Evolutionary conservation across 2,113 vertebrate species (phyloP), one percentile per base, ranked within the genome.

Genomic region (Labeo rohita): DNA sequence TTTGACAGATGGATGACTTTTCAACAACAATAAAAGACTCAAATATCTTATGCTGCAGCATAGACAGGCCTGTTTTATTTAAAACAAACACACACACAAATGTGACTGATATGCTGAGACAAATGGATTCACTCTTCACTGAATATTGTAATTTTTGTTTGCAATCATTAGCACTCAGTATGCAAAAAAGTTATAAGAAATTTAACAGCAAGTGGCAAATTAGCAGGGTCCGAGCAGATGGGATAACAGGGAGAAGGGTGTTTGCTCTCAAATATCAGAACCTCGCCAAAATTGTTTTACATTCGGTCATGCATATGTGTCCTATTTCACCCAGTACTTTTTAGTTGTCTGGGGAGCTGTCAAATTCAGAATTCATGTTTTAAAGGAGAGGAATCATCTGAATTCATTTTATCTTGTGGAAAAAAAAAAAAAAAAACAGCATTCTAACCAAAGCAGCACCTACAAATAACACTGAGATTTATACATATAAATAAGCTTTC

Each of bases 151-250:
- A 23, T 12, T 49, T 74, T 43, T 74, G 72, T 49, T 74, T 49
- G 45, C 21, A 23, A 49, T 74, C 72, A 74, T 49, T 47, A 74
- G 72, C 72, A 15, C 72, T 74, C 11, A 13, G 13, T 49, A 74
- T 74, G 45, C 45, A 74, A 49, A 23, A 47, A 23, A 47, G 43
- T 74, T 74, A 47, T 23, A 23, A 49, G 23, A 74, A 74, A 74
- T 74, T 74, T 74, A 74, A 21, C 11, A 47, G 43, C 72, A 49
- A 49, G 45, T 74, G 72, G 72, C 21, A 74, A 74, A 74, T 49
- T 49, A 74, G 72, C 72, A 49, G 72, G 45, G 21, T 74, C 72
- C 21, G n/a, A 49, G 72, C n/a, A 74, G 45, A 49, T 74, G 72
- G 72, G 21, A 47, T 23, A 47, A 74, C 11, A 49, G 1, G 21